phyloP scores from a whole-genome alignment of 92 coral and sea anemone genomes.

The Paramuricea clavata region DNA sequence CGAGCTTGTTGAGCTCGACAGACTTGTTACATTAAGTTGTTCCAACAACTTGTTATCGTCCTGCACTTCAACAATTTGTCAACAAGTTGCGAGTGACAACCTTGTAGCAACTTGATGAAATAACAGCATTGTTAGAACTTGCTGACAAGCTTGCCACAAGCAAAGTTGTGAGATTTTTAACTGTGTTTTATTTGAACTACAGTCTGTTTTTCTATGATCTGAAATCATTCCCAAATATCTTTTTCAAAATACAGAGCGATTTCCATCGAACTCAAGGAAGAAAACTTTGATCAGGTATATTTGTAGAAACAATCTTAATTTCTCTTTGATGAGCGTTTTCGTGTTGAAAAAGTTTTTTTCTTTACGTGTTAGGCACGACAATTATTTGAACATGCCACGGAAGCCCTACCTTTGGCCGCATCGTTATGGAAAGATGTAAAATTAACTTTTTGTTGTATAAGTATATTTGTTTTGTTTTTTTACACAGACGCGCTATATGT shows the following conservation, averaged over 20 bases:
- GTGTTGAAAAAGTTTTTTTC: slow-evolving; percentile 41
- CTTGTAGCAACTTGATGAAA: too few species aligned
- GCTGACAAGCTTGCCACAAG: too few species aligned
- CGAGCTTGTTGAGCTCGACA: too few species aligned
- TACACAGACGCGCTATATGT: too few species aligned
- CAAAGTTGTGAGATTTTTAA: too few species aligned
- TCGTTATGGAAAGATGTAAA: slow-evolving; percentile 99
- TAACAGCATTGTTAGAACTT: too few species aligned
- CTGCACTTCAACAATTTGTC: too few species aligned
- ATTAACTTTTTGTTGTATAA: slow-evolving; percentile 27
- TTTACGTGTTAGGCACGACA: slow-evolving; percentile 83
- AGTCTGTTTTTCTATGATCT: neutral
- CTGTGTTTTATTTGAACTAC: too few species aligned
- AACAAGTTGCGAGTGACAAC: too few species aligned
- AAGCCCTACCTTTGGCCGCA: slow-evolving; percentile 87
- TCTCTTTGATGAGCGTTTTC: neutral
- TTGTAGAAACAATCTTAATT: neutral
- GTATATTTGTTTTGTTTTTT: neutral
- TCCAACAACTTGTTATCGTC: too few species aligned
- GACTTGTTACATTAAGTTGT: too few species aligned
- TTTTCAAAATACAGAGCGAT: slow-evolving; percentile 78
- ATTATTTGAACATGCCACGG: slow-evolving; percentile 93
- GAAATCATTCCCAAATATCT: slow-evolving; percentile 23
- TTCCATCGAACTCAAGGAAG: slow-evolving; percentile 81
- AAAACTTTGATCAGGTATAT: slow-evolving; percentile 86